Percentiles rank a stretch among this genome's conserved stretches.
phyloP scores from a whole-genome alignment of 2,797 vertebrate species.

The Carcharodon carcharias region DNA sequence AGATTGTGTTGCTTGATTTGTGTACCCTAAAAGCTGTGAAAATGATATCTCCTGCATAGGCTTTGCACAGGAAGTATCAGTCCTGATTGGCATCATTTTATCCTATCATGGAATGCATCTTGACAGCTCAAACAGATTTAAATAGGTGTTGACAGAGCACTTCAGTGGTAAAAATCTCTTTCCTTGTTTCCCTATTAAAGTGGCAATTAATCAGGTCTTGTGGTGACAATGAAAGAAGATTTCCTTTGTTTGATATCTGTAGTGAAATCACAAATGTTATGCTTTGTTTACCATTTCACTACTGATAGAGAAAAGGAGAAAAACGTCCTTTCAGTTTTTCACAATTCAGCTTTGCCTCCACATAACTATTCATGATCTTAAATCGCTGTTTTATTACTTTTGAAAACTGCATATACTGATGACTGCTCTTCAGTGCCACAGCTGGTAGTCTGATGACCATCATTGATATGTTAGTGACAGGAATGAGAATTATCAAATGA shows the following conservation, averaged over 20 bases:
- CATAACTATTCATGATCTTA: no score
- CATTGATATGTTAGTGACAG: not conserved
- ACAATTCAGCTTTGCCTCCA: not conserved
- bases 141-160: not conserved
- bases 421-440: not conserved
- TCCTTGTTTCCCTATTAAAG: not conserved
- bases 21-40: not conserved
- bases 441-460: not conserved
- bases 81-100: not conserved
- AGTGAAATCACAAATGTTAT: not conserved
- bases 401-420: not conserved
- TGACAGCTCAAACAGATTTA: slow-evolving; percentile 11
- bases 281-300: not conserved
- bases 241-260: not conserved
- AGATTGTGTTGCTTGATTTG: not conserved
- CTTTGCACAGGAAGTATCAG: not conserved
- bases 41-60: not conserved
- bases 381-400: not conserved
- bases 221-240: not conserved
- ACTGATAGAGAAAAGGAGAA: not conserved
- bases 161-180: not conserved
- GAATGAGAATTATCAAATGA: not conserved
- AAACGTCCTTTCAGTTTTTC: not conserved
- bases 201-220: not conserved
- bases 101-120: not conserved